Base-by-base conservation (phyloP, 2,113 vertebrate species). In the Campylorhamphus procurvoides region DNA sequence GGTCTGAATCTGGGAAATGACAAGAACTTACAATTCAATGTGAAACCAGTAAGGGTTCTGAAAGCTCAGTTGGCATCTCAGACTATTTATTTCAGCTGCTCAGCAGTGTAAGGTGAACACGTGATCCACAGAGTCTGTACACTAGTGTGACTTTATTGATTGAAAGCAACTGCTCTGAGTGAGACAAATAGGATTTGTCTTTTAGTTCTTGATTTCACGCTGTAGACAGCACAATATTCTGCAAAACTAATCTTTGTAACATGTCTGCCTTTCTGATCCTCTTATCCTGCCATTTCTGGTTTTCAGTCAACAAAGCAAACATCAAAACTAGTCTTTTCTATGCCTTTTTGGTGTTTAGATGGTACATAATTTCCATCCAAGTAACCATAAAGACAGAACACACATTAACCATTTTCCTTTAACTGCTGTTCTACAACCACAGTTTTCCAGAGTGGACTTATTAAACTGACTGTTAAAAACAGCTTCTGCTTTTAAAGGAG, bases 111-210 rank as follows among this genome's bases (percentile, higher is more conserved):
- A 93, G 63, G 35, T 49, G 78, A 89, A 55, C 73, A 69, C 3
- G 13, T 91, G 90, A 83, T 85, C 31, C 75, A 92, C 47, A 77
- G 90, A 88, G 50, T 52, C 63, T 71, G 15, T 52, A 56, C 55
- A 28, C 35, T 88, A 74, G 85, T 85, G 71, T 88, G 82, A 74
- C 50, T 96, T 86, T 67, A 90, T 88, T 88, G 90, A 74, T 94
- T 91, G 86, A 73, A 94, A 93, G 33, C 14, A 86, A 71, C 59
- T 74, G 28, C 60, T 88, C 55, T 77, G 72, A 83, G 63, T 0
- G 9, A 93, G 66, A 78, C 33, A 89, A 89, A 94, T 47, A 66
- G 28, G 31, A 90, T 95, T 88, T 87, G 31, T 88, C 59, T 76
- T 33, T 80, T 67, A 67, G 59, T 83, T 93, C 59, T 82, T 87